Evolutionary conservation across 1,140 invertebrate species (phyloP).

Genomic region (Zaprionus capensis): DNA sequence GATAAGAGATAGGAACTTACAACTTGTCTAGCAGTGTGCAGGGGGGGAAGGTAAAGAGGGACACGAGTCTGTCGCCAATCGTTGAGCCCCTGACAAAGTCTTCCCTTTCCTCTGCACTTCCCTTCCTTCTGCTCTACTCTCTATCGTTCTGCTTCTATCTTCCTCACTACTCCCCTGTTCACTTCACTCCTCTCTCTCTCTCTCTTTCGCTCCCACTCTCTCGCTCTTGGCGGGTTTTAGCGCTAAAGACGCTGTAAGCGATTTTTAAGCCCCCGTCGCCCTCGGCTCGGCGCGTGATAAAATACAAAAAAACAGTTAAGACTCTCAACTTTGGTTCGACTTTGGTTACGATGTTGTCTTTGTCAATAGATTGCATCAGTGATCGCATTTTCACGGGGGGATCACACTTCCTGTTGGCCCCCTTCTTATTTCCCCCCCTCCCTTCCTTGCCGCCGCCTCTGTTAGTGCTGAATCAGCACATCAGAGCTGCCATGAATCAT

Average conservation of each 20-base stretch:
- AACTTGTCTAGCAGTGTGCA: background rate
- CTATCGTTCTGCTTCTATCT: background rate
- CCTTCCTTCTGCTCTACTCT: slow-evolving; percentile 19
- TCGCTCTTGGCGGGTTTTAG: slow-evolving; percentile 55
- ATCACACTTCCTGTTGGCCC: slow-evolving; percentile 30
- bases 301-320: slow-evolving; percentile 14
- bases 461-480: slow-evolving; percentile 24
- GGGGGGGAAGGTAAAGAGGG: background rate
- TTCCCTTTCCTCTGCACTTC: slow-evolving; percentile 32
- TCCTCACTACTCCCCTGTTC: background rate
- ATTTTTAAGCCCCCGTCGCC: slow-evolving; percentile 67
- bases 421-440: too few species aligned
- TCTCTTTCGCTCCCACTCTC: background rate
- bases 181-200: background rate
- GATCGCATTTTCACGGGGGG: slow-evolving; percentile 37
- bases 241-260: slow-evolving; percentile 77
- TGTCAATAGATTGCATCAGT: slow-evolving; percentile 41
- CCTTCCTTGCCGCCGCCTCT: too few species aligned
- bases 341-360: slow-evolving; percentile 17
- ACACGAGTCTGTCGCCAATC: slow-evolving; percentile 12
- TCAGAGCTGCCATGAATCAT: slow-evolving; percentile 23
- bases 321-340: background rate
- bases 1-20: slow-evolving; percentile 52
- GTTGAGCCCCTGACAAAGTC: slow-evolving; percentile 32
- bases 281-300: slow-evolving; percentile 61